Conservation (phyloP, 2,888 invertebrate genomes). For the Penaeus monodon region DNA sequence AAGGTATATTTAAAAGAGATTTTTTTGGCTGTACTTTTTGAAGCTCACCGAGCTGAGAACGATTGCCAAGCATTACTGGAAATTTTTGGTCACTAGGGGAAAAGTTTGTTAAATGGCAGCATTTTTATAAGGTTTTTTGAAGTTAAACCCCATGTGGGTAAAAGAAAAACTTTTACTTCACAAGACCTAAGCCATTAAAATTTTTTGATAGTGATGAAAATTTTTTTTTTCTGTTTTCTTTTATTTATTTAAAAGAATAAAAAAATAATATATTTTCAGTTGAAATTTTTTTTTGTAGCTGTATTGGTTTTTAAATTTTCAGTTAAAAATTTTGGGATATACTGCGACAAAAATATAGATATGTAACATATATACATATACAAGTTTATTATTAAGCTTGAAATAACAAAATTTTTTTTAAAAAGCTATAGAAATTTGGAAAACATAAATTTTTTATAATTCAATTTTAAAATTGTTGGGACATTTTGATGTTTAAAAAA, state of each 20-base stretch:
- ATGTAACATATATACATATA: no score
- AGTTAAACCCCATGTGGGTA: slow-evolving; percentile 58
- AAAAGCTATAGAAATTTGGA: no score
- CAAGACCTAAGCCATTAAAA: background rate
- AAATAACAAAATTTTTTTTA: no score
- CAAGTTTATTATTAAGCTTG: no score
- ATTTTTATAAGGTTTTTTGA: slow-evolving; percentile 9
- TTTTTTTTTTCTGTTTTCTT: background rate
- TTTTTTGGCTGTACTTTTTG: slow-evolving; percentile 40
- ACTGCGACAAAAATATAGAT: no score
- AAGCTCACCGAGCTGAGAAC: slow-evolving; percentile 50
- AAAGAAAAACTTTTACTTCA: slow-evolving; percentile 30
- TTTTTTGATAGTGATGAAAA: background rate
- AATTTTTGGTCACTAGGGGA: slow-evolving; percentile 56
- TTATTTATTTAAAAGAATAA: background rate
- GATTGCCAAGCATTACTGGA: slow-evolving; percentile 49
- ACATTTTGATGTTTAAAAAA: no score
- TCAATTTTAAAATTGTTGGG: no score
- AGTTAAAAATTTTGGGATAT: no score
- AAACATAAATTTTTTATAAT: no score
- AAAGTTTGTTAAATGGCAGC: slow-evolving; percentile 53
- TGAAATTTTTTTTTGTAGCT: no score
- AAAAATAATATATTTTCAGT: no score
- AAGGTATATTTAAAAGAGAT: slow-evolving; percentile 40
- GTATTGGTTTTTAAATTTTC: no score